Percentiles rank a stretch among this genome's conserved stretches.
These are phyloP conservation scores for Drosophila serrata DNA, from an alignment of 1,140 invertebrate genomes.

Conservation along the genomic window DNA sequence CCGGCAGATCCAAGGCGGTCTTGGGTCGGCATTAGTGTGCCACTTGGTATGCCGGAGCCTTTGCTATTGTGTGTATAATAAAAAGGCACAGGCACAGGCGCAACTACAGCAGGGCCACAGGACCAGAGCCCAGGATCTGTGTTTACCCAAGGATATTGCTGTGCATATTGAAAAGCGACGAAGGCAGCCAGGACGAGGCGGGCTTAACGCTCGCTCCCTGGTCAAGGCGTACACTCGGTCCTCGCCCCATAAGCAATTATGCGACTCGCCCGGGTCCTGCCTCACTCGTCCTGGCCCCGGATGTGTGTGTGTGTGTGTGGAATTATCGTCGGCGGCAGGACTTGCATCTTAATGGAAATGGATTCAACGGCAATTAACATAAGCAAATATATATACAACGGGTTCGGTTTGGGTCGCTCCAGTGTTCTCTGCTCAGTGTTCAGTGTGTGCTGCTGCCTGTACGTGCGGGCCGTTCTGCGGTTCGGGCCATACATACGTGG, in stretches of 20 bases:
- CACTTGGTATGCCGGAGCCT: conserved; percentile 69
- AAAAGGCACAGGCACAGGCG: conserved; percentile 63
- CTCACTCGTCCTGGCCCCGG: conserved; percentile 14
- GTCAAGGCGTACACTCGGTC: conserved; percentile 76
- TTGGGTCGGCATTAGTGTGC: conserved; percentile 63
- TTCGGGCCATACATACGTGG: conserved; percentile 76
- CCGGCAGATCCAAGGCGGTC: conserved; percentile 13
- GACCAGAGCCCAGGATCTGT: conserved; percentile 56
- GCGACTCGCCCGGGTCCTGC: conserved; percentile 21
- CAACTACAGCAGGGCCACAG: conserved; percentile 17
- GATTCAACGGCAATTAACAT: conserved; percentile 85
- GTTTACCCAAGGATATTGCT: conserved; percentile 83
- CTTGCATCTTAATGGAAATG: conserved; percentile 85
- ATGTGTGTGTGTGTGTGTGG: conserved; percentile 58
- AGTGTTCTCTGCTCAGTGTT: conserved; percentile 23
- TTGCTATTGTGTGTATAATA: conserved; percentile 78
- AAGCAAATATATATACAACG: conserved; percentile 83
- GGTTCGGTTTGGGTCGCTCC: conserved; percentile 49
- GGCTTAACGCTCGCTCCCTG: conserved; percentile 71
- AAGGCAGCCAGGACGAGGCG: conserved; percentile 41
- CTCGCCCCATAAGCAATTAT: conserved; percentile 70
- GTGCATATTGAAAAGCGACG: conserved; percentile 81
- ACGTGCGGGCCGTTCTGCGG: conserved; percentile 76
- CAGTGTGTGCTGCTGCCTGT: conserved; percentile 30
- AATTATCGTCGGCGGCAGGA: conserved; percentile 80